A percentile compares a stretch with the other conserved stretches of the same genome.
Conservation (phyloP, 1,140 invertebrate species). For the Cataglyphis hispanica region DNA sequence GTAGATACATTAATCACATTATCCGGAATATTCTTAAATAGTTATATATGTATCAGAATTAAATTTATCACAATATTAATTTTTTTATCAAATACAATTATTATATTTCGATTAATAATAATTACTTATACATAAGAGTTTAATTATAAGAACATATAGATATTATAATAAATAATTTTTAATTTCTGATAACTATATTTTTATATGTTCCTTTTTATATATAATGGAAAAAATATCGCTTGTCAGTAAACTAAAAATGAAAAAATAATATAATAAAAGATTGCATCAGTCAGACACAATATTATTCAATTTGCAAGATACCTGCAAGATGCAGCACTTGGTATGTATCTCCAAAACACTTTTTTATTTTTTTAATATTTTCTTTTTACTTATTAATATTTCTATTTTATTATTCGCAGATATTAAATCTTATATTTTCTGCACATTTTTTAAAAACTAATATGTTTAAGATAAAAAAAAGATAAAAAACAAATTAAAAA, state of each 20-base stretch:
- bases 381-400: background rate
- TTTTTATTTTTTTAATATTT: too few relatives aligned
- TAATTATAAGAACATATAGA: background rate
- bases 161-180: background rate
- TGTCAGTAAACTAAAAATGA: slow-evolving; percentile 6
- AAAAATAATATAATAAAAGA: background rate
- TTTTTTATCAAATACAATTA: slow-evolving; percentile 13
- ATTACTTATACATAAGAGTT: background rate
- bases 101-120: background rate
- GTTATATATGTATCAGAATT: background rate
- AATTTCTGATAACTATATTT: background rate
- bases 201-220: background rate
- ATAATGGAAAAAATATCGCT: background rate
- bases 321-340: background rate
- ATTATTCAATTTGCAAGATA: slow-evolving; percentile 12
- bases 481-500: background rate
- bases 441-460: slow-evolving; percentile 25
- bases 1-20: slow-evolving; percentile 15
- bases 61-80: slow-evolving; percentile 33
- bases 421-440: background rate
- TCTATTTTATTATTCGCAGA: too few relatives aligned
- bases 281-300: background rate
- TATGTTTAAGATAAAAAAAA: background rate
- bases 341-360: background rate
- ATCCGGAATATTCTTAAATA: slow-evolving; percentile 1